Percentiles rank a stretch among this genome's conserved stretches.
Evolutionary conservation across 2,113 vertebrate genomes (phyloP).

Genomic region (Laterallus jamaicensis): DNA sequence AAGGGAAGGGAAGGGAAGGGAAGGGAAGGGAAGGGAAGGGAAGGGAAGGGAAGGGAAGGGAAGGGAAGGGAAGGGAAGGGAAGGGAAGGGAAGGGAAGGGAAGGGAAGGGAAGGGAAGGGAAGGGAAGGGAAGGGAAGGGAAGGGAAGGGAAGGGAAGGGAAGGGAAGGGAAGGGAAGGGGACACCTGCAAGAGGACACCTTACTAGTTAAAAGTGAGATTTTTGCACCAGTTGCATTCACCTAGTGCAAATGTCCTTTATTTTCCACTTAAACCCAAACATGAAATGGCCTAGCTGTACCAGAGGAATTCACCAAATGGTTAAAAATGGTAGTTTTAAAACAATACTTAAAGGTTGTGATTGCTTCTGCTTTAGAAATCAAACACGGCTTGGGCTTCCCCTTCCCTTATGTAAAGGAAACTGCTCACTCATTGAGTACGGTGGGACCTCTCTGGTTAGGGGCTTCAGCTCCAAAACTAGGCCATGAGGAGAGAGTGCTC

Average conservation of each 20-base stretch:
- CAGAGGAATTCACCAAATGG: neutral
- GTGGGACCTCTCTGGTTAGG: neutral
- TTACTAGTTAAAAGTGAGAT: neutral
- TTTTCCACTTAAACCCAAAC: neutral
- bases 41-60: too few species aligned
- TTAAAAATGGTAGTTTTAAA: neutral
- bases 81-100: too few species aligned
- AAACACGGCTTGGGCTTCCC: neutral
- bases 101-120: accelerated
- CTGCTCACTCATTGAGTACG: accelerated
- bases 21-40: too few species aligned
- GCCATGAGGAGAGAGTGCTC: neutral
- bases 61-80: too few species aligned
- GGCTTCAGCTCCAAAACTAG: neutral
- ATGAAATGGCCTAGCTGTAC: neutral
- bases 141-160: too few species aligned
- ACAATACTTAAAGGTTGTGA: neutral
- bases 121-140: too few species aligned
- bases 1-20: too few species aligned
- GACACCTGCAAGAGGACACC: neutral
- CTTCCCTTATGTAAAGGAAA: neutral
- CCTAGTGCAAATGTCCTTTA: neutral
- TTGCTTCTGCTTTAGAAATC: neutral
- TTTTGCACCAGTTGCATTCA: neutral
- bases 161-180: too few species aligned